phyloP scores from a whole-genome alignment of 92 coral and sea anemone species.

The Anthopleura xanthogrammica region DNA sequence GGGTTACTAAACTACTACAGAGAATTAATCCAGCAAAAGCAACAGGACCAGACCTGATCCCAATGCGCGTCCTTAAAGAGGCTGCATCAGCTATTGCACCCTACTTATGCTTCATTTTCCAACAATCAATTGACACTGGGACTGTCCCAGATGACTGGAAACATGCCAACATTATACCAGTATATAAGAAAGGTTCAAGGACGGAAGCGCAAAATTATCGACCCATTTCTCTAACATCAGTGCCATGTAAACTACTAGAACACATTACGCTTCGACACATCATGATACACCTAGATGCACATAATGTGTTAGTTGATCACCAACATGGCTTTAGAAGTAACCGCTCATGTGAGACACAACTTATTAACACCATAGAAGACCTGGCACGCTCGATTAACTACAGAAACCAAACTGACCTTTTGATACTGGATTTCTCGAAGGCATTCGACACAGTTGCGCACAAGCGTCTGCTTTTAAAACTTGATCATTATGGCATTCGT shows the following conservation, averaged over 20 bases:
- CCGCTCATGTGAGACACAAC: constrained; percentile 22
- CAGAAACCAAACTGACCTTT: constrained; percentile 2
- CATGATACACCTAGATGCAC: constrained; percentile 33
- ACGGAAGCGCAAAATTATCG: constrained; percentile 24
- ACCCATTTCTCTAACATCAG: constrained; percentile 34
- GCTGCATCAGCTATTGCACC: constrained; percentile 40
- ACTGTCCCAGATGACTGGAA: constrained; percentile 40
- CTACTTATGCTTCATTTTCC: constrained; percentile 27
- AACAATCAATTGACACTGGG: constrained; percentile 38
- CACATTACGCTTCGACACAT: constrained; percentile 8
- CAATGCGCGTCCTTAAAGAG: constrained; percentile 33
- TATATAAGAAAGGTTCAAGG: constrained; percentile 34
- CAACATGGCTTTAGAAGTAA: constrained; percentile 34
- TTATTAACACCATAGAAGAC: background rate
- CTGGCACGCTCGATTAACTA: background rate
- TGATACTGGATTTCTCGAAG: background rate
- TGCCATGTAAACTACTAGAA: constrained; percentile 32
- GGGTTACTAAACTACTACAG: constrained; percentile 22
- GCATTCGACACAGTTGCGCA: background rate
- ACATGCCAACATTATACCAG: constrained; percentile 28
- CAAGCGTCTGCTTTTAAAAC: background rate
- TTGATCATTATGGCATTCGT: background rate
- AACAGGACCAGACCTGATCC: constrained; percentile 33
- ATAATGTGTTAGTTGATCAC: constrained; percentile 17
- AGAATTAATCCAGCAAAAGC: constrained; percentile 22